Evolutionary conservation across 2,113 vertebrate genomes (phyloP).

Genomic region (Arothron firmamentum): DNA sequence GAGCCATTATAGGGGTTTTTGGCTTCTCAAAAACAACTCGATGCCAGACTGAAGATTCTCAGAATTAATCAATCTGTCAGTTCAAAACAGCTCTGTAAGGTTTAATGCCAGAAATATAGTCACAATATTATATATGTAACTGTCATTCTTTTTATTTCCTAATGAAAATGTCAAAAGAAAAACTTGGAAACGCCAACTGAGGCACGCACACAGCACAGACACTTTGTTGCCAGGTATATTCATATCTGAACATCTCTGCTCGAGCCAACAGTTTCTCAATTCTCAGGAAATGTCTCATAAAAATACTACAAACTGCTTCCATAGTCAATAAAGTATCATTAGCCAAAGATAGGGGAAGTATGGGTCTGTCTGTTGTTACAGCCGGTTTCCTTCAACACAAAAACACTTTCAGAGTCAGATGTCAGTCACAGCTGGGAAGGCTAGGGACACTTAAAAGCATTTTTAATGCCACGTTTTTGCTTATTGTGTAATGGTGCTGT

Average conservation of each 20-base stretch:
- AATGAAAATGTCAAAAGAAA: background rate
- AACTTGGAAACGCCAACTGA: no score
- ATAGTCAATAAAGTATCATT: background rate
- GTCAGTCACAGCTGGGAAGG: background rate
- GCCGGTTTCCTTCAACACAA: background rate
- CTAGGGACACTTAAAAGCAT: background rate
- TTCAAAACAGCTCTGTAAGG: background rate
- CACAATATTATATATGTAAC: no score
- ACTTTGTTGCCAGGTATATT: no score
- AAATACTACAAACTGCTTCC: no score
- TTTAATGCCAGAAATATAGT: background rate
- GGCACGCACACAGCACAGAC: no score
- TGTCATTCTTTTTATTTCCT: no score
- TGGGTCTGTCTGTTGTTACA: background rate
- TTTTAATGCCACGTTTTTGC: conserved; percentile 34
- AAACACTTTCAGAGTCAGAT: background rate
- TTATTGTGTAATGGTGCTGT: background rate
- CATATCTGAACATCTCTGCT: no score
- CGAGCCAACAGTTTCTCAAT: no score
- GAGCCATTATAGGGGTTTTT: background rate
- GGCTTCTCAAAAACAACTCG: background rate
- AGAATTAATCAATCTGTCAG: background rate
- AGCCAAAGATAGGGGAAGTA: background rate
- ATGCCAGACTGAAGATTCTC: background rate
- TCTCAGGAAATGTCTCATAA: no score